Conservation (phyloP, 2,113 vertebrate species). For the Onychostruthus taczanowskii region DNA sequence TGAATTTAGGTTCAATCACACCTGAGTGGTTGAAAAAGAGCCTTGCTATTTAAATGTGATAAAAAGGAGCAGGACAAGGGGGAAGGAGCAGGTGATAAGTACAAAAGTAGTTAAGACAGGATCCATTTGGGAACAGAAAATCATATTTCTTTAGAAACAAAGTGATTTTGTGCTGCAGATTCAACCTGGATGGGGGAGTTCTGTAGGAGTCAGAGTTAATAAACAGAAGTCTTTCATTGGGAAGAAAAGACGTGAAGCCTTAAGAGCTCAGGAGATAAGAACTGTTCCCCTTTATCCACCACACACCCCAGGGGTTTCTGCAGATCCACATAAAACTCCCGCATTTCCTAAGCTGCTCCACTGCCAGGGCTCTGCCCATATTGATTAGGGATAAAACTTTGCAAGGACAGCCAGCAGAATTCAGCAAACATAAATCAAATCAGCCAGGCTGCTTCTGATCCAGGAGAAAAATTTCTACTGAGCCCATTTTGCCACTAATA, state of each 20-base stretch:
- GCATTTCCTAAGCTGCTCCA: not conserved
- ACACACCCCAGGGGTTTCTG: not conserved
- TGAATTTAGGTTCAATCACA: not conserved
- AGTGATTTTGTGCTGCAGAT: not conserved
- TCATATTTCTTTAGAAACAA: not conserved
- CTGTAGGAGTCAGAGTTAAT: not conserved
- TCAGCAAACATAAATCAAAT: not conserved
- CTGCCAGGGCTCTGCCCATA: not conserved
- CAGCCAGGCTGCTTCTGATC: not conserved
- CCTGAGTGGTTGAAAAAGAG: not conserved
- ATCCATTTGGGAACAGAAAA: not conserved
- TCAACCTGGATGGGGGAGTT: not conserved
- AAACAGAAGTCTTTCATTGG: not conserved
- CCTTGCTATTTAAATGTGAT: not conserved
- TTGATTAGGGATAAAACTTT: not conserved
- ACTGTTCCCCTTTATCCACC: not conserved
- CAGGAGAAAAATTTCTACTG: not conserved
- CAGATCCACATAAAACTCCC: not conserved
- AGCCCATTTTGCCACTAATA: not conserved
- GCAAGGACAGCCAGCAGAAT: not conserved
- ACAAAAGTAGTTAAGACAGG: not conserved
- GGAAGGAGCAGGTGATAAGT: not conserved
- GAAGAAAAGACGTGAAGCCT: not conserved
- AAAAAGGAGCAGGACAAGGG: not conserved
- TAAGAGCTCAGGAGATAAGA: not conserved